phyloP scores from a whole-genome alignment of 2,797 vertebrate genomes.

The Florisuga fusca region DNA sequence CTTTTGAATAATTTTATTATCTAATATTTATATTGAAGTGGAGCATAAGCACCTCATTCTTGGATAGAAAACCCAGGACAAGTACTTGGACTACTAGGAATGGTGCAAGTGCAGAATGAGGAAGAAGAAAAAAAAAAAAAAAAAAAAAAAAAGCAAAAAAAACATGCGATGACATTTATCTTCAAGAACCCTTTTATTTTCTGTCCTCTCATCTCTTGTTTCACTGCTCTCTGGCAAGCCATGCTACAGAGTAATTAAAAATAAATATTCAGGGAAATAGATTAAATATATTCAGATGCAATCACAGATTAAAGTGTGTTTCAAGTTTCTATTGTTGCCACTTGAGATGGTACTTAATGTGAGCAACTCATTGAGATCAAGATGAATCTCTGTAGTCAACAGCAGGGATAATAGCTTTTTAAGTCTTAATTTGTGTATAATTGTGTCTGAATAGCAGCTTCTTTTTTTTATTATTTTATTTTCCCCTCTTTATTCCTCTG shows the following conservation, averaged over 20 bases:
- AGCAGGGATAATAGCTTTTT: constrained; percentile 30
- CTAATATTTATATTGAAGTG: neutral
- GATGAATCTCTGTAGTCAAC: constrained; percentile 1
- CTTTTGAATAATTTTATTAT: neutral
- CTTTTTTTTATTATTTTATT: too few species aligned
- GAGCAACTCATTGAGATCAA: constrained; percentile 3
- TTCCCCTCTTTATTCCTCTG: neutral
- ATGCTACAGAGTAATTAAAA: neutral
- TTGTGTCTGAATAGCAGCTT: neutral
- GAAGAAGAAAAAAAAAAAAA: neutral
- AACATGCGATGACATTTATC: neutral
- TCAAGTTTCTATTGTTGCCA: constrained; percentile 31
- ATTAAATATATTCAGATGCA: constrained; percentile 31
- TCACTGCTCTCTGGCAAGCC: neutral
- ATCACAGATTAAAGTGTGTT: constrained; percentile 35
- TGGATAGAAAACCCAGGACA: neutral
- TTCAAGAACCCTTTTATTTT: neutral
- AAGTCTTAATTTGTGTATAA: constrained; percentile 24
- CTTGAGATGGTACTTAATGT: constrained; percentile 30
- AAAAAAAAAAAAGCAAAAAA: neutral
- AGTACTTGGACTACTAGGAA: neutral
- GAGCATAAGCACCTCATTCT: neutral
- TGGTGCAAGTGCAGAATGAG: neutral
- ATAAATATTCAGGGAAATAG: neutral
- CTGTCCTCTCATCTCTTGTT: neutral